Conservation (phyloP, 2,888 invertebrate species). For the Thera britannica region DNA sequence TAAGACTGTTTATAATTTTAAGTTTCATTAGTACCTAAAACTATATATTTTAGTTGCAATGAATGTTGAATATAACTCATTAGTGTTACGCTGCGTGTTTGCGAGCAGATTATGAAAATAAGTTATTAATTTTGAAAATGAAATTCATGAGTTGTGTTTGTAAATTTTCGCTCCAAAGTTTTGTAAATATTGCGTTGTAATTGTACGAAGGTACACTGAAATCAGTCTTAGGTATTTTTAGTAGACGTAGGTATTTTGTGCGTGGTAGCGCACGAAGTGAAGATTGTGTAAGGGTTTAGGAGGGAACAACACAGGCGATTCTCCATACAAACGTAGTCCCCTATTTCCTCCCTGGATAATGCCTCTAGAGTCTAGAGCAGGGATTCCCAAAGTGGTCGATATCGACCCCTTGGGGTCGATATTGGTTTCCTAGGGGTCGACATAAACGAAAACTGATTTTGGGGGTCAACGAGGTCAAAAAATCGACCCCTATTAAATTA, state of each 20-base stretch:
- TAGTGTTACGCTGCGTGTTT: slow-evolving; percentile 10
- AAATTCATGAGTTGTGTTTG: slow-evolving; percentile 20
- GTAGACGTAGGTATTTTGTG: slow-evolving; percentile 11
- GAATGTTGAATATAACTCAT: slow-evolving; percentile 23
- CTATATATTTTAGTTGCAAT: slow-evolving; percentile 28
- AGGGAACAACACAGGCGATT: no score
- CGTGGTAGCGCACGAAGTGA: neutral
- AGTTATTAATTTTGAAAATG: slow-evolving; percentile 8
- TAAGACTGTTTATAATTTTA: slow-evolving; percentile 53
- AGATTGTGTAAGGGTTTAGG: neutral
- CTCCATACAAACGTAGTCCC: no score
- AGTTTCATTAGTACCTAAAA: slow-evolving; percentile 23
- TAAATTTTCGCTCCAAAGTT: slow-evolving; percentile 25
- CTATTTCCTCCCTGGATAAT: no score
- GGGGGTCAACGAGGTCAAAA: no score
- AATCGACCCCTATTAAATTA: no score
- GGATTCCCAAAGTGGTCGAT: no score
- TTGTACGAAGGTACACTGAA: slow-evolving; percentile 15
- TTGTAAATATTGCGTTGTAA: slow-evolving; percentile 29
- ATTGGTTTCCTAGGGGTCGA: no score
- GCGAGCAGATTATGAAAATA: slow-evolving; percentile 12
- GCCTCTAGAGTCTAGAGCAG: no score
- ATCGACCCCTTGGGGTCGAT: no score
- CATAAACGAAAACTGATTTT: no score
- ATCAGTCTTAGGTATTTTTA: slow-evolving; percentile 6